Evolutionary conservation across 2,797 vertebrate genomes (phyloP).

Genomic region (Acanthurus leucopareius): DNA sequence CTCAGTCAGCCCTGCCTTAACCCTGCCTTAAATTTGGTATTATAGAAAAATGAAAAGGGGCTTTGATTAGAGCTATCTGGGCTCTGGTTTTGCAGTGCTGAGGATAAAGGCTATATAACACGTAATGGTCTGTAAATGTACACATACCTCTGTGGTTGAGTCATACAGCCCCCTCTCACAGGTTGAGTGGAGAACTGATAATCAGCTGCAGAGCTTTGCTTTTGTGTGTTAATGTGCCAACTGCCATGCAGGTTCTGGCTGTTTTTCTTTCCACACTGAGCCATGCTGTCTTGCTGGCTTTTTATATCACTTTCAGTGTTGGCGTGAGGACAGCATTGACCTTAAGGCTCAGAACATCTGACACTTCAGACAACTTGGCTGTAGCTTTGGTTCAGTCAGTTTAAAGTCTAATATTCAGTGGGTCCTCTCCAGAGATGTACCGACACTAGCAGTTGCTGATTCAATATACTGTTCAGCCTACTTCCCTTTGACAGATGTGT

Average conservation of each 20-base stretch:
- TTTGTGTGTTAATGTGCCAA: conserved; percentile 72
- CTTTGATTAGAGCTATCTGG: conserved; percentile 71
- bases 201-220: conserved; percentile 71
- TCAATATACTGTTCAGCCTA: conserved; percentile 12
- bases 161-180: conserved; percentile 69
- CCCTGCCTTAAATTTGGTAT: conserved; percentile 62
- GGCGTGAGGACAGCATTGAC: conserved; percentile 53
- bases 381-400: conserved; percentile 19
- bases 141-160: conserved; percentile 78
- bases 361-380: conserved; percentile 25
- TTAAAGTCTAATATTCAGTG: conserved; percentile 10
- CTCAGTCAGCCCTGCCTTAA: conserved; percentile 16
- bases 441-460: conserved; percentile 14
- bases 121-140: conserved; percentile 78
- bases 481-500: conserved; percentile 62
- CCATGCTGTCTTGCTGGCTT: conserved; percentile 13
- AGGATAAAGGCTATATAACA: conserved; percentile 67
- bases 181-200: conserved; percentile 67
- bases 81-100: conserved; percentile 55
- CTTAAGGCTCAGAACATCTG: conserved; percentile 30
- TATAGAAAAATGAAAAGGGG: conserved; percentile 72
- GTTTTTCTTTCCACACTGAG: conserved; percentile 51
- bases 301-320: conserved; percentile 41
- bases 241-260: conserved; percentile 42
- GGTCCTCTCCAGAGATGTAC: conserved; percentile 17